Evolutionary conservation across 2,797 vertebrate genomes (phyloP), one percentile per base, ranked within the genome.

Genomic region (Morus bassanus): DNA sequence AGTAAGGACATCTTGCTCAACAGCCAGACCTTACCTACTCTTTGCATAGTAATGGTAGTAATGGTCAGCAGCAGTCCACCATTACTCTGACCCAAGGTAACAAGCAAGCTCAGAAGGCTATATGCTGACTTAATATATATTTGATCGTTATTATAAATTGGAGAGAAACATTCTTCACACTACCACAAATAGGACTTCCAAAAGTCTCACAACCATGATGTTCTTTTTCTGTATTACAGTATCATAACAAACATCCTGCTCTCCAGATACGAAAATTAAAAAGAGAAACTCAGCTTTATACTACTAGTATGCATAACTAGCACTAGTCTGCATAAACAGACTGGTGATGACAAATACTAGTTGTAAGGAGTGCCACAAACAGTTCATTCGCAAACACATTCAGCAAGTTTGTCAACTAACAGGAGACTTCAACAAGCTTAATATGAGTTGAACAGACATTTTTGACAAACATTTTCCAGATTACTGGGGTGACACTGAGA

Each of bases 281-380:
- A 92, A 64, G 59, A 69, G 30, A 91, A 92, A 95, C 70, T 92
- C 85, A 72, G 37, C 78, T 92, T 95, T 76, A 51, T 75, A 39
- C 30, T 88, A 73, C 41, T 59, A 43, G 14, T 16, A 43, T 43
- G 43, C 43, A 43, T 43, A 43, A 43, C 43, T 43, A 43, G 15
- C 43, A 93, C 28, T 60, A 35, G 59, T 61, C 65, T 89, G 64
- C 50, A 92, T 60, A 76, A 93, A 60, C 89, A 96, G 91, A 92
- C 72, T 33, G 30, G 7, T 30, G 89, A 95, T 37, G n/a, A 88
- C 89, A 97, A 97, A 95, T 84, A 95, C 43, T 17, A 87, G 24
- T 37, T 35, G 72, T 37, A 12, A 90, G 76, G 94, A 95, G 56
- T 60, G 80, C 85, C 67, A 56, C 65, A 92, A 75, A 84, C 37